Evolutionary conservation across 2,797 vertebrate species (phyloP).

Genomic region (Spinus olivaceus): DNA sequence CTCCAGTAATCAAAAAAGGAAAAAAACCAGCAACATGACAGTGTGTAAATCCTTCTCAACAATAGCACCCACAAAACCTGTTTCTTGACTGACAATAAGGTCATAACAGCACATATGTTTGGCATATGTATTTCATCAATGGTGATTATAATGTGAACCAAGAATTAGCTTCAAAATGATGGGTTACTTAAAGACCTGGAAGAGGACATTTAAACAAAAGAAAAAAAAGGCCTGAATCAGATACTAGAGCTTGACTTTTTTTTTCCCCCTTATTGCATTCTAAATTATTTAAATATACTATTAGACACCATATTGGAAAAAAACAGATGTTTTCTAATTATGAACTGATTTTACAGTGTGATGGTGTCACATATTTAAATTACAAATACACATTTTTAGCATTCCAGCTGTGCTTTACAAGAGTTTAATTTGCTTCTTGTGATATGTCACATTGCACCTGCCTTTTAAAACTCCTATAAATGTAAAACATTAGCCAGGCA

Average conservation of each 20-base stretch:
- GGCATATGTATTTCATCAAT: constrained; percentile 72
- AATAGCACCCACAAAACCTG: constrained; percentile 52
- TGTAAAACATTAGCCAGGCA: constrained; percentile 80
- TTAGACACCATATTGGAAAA: constrained; percentile 79
- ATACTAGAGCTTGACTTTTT: constrained; percentile 63
- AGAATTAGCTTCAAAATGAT: constrained; percentile 72
- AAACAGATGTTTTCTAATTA: constrained; percentile 86
- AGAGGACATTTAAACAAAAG: constrained; percentile 64
- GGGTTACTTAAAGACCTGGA: constrained; percentile 49
- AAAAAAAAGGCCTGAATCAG: constrained; percentile 60
- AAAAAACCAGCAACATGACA: constrained; percentile 46
- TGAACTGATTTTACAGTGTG: constrained; percentile 84
- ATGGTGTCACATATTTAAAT: constrained; percentile 85
- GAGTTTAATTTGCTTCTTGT: constrained; percentile 84
- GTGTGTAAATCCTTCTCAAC: constrained; percentile 73
- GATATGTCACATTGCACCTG: constrained; percentile 83
- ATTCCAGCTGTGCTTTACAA: constrained; percentile 85
- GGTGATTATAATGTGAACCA: constrained; percentile 64
- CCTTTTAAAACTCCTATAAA: constrained; percentile 82
- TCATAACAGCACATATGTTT: constrained; percentile 70
- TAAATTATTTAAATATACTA: constrained; percentile 86
- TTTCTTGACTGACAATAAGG: constrained; percentile 70
- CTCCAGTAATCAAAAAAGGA: constrained; percentile 51
- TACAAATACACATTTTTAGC: constrained; percentile 84
- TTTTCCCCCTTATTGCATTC: constrained; percentile 64